phyloP scores from a whole-genome alignment of 2,113 vertebrate species.

The Engystomops pustulosus region DNA sequence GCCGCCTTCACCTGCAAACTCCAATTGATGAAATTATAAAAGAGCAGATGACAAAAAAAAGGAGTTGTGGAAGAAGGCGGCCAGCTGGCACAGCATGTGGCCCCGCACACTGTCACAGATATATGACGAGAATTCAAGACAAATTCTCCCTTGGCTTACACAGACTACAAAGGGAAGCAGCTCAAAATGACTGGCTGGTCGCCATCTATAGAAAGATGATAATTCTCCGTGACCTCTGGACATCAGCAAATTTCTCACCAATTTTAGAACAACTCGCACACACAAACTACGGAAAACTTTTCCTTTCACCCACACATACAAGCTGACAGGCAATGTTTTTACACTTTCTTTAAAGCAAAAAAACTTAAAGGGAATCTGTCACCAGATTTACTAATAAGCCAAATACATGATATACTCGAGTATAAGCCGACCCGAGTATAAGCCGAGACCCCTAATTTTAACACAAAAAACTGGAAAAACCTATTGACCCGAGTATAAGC shows the following conservation, averaged over 20 bases:
- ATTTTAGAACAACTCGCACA: conserved; percentile 6
- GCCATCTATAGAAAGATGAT: conserved; percentile 43
- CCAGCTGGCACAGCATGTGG: conserved; percentile 46
- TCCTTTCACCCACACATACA: background rate
- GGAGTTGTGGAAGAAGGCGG: conserved; percentile 14
- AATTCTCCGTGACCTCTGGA: conserved; percentile 37
- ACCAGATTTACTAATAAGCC: too few species aligned
- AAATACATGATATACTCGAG: too few species aligned
- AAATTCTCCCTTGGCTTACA: conserved; percentile 36
- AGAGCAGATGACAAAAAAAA: conserved; percentile 49
- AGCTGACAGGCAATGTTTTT: background rate
- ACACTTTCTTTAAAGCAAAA: too few species aligned
- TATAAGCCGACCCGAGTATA: too few species aligned
- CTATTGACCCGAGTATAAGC: too few species aligned
- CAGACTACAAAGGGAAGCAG: conserved; percentile 16
- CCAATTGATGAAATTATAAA: conserved; percentile 54
- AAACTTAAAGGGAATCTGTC: too few species aligned
- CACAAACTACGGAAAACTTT: conserved; percentile 11
- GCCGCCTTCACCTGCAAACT: conserved; percentile 41
- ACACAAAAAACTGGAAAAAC: too few species aligned
- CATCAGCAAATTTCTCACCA: conserved; percentile 6
- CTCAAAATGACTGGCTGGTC: conserved; percentile 27
- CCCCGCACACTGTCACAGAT: conserved; percentile 32
- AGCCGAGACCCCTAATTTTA: too few species aligned
- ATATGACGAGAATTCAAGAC: conserved; percentile 49